Base-by-base conservation (phyloP, 2,888 invertebrate genomes). In the Caprella mutica region DNA sequence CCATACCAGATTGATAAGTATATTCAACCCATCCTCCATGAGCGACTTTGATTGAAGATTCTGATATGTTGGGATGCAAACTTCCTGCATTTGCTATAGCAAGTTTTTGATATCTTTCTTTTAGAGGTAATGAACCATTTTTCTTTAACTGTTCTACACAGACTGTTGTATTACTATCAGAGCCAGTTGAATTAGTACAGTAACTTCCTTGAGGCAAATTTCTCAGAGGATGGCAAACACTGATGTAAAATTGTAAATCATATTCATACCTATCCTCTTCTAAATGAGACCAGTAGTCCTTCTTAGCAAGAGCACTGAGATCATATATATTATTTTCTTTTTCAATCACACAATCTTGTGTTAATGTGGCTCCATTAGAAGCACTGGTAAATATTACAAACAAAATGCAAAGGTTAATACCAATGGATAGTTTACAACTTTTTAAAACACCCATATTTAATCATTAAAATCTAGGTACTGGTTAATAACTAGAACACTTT, bases 191-290 rank as follows among this genome's bases (percentile, higher is more conserved):
- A 43, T 33, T 21, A 23, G 43, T 42, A 27, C 52, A 46, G 23
- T 48, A 27, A 52, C 42, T 48, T 6, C 26, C 51, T n/a, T 29
- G 19, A 2, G 61, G 56, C 1, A 14, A 46, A 29, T 52, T 52
- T 14, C 58, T 51, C n/a, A 61, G 46, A 1, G 56, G 58, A 52
- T 61, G 61, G 38, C 61, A 61, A 9, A 61, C n/a, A 17, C 57
- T 57, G 14, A 61, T 5, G 21, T 55, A 58, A 8, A 55, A 42
- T 23, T 43, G 44, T 35, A 23, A 44, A 2, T 27, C 44, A 2
- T 56, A 17, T n/a, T n/a, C 12, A 17, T 44, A 48, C 48, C 21
- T 51, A 19, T 48, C 33, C 19, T 52, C 39, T 23, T 52, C 42
- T 48, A 23, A 9, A 5, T 29, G 5, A 42, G 30, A 23, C 53